Evolutionary conservation across 2,888 invertebrate genomes (phyloP), one percentile per base, ranked within the genome.

Genomic region (Amphipyra tragopoginis): DNA sequence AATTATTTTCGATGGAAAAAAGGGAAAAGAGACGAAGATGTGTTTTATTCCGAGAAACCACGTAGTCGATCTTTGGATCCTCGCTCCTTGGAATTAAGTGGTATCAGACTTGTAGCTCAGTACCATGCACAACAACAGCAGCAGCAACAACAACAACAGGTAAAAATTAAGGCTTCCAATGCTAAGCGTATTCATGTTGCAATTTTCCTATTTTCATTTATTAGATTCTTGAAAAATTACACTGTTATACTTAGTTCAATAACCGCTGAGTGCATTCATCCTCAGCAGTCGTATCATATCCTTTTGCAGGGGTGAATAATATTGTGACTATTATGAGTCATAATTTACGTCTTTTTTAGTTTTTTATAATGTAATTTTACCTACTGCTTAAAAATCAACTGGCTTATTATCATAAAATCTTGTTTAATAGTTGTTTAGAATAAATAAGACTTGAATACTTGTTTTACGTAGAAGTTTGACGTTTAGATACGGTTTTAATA

Each of bases 41-140:
- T 93, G 78, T 95, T 95, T 79, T 95, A 92, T 84, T 93, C 95
- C 47, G 92, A 93, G 72, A 97, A 97, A 81, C 97, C 96, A 9
- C 95, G 97, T 55, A 97, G 97, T 87, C 95, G 97, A 65, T 97
- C 97, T 0, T 89, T 97, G 87, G 97, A 97, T 87, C 96, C 97
- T 33, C 96, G 96, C 71, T 96, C 96, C 8, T 90, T 97, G 83
- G 97, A 97, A 84, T 92, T 96, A 57, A 96, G 97, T 62, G 97
- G 97, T 38, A 95, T 97, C 68, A 94, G 95, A 55, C 86, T 96
- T 43, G 94, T 96, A 55, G 91, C 96, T 10, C 96, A 96, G 79
- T 92, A 95, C 52, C 86, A 90, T 33, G 88, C 90, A 53, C 89
- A 90, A 55, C 85, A 86, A 58, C 81, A 83, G 48, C 81, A 82